A percentile compares a stretch with the other conserved stretches of the same genome.
Conservation (phyloP, 2,888 invertebrate genomes). For the Melanotus villosus region DNA sequence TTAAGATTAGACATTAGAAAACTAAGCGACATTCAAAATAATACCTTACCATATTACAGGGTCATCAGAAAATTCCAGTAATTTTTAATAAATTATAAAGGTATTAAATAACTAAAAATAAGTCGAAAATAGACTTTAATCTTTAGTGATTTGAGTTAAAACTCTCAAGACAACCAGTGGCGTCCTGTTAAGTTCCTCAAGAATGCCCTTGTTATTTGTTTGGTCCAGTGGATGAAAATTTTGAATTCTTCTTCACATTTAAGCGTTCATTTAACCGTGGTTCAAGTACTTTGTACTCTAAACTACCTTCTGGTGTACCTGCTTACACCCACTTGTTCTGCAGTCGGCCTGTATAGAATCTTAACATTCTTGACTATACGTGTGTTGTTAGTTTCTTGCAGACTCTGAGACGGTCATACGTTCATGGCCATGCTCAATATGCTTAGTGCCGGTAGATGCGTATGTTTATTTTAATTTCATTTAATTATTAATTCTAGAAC, state of each 20-base stretch:
- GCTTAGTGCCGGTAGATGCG: conserved; percentile 16
- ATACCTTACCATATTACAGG: neutral
- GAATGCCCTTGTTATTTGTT: conserved; percentile 62
- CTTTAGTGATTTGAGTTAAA: conserved; percentile 1
- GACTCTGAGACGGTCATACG: conserved; percentile 49
- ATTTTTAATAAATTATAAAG: neutral
- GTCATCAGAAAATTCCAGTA: neutral
- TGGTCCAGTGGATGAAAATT: conserved; percentile 60
- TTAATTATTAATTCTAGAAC: neutral
- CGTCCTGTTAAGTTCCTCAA: conserved; percentile 32
- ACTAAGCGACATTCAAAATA: too few species aligned
- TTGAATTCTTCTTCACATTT: conserved; percentile 48
- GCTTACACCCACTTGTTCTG: conserved; percentile 55
- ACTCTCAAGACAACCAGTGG: conserved; percentile 4
- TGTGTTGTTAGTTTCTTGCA: conserved; percentile 49
- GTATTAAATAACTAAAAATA: conserved; percentile 4
- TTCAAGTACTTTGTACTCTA: conserved; percentile 37
- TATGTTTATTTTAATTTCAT: neutral
- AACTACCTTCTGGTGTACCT: conserved; percentile 55
- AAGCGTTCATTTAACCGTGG: conserved; percentile 12
- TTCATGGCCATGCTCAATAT: conserved; percentile 43
- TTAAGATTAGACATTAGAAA: too few species aligned
- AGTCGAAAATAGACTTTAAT: conserved; percentile 16
- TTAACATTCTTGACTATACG: conserved; percentile 46
- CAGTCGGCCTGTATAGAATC: conserved; percentile 51